Conservation (phyloP, 2,888 invertebrate species). For the Spialia ferax region DNA sequence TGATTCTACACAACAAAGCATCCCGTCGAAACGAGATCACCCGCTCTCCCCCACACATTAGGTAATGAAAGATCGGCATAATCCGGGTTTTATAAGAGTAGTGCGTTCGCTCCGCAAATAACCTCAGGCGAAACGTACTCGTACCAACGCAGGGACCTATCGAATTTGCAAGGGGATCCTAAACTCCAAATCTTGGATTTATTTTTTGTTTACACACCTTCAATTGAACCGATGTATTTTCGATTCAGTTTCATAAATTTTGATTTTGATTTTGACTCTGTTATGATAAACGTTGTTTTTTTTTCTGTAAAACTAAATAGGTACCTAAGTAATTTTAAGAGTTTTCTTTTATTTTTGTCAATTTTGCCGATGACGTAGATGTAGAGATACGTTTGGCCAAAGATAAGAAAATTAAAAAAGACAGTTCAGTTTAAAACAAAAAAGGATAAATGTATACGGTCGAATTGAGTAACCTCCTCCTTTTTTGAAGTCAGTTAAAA, state of each 20-base stretch:
- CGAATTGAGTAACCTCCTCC: too few relatives aligned
- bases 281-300: not conserved
- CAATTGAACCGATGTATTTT: conserved; percentile 25
- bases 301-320: too few relatives aligned
- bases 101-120: conserved; percentile 63
- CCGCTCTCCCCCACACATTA: conserved; percentile 56
- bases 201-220: conserved; percentile 48
- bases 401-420: too few relatives aligned
- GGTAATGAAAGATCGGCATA: conserved; percentile 75
- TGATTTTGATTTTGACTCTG: not conserved
- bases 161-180: conserved; percentile 65
- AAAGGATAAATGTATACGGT: too few relatives aligned
- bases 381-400: too few relatives aligned
- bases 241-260: not conserved
- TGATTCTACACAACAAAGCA: not conserved
- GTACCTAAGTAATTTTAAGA: too few relatives aligned
- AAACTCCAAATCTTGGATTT: conserved; percentile 60
- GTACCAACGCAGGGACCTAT: conserved; percentile 48
- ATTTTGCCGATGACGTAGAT: too few relatives aligned
- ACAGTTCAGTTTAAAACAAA: too few relatives aligned
- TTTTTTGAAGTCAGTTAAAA: too few relatives aligned
- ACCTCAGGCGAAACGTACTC: conserved; percentile 59
- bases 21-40: not conserved
- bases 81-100: conserved; percentile 59
- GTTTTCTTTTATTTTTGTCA: too few relatives aligned